Conservation (phyloP, 1,140 invertebrate genomes). For the Cyclina sinensis region DNA sequence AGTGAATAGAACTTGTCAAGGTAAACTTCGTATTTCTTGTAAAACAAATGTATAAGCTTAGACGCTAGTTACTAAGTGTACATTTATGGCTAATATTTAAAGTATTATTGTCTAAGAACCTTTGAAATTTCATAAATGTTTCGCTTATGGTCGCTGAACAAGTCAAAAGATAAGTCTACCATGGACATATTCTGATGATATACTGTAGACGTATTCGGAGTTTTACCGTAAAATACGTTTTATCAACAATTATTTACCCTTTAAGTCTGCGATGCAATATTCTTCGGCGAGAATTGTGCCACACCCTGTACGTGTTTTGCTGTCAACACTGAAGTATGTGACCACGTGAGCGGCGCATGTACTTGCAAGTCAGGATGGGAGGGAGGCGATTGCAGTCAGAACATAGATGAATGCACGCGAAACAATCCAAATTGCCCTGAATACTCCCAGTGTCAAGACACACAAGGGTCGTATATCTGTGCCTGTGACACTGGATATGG, state of each 20-base stretch:
- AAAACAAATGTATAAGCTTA: too few species aligned
- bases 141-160: too few species aligned
- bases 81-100: too few species aligned
- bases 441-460: neutral
- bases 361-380: conserved; percentile 5
- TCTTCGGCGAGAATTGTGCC: neutral
- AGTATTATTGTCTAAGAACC: too few species aligned
- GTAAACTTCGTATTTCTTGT: too few species aligned
- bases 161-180: too few species aligned
- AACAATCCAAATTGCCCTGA: neutral
- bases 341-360: neutral
- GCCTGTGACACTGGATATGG: neutral
- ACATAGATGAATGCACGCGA: conserved; percentile 39
- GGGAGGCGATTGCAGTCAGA: neutral
- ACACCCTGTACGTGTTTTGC: neutral
- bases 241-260: too few species aligned
- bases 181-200: too few species aligned
- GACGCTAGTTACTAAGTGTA: too few species aligned
- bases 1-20: neutral
- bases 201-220: too few species aligned
- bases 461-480: neutral
- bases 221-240: too few species aligned
- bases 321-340: neutral
- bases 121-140: too few species aligned
- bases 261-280: neutral